phyloP scores from a whole-genome alignment of 2,797 vertebrate genomes.

The Sebastes miniatus region DNA sequence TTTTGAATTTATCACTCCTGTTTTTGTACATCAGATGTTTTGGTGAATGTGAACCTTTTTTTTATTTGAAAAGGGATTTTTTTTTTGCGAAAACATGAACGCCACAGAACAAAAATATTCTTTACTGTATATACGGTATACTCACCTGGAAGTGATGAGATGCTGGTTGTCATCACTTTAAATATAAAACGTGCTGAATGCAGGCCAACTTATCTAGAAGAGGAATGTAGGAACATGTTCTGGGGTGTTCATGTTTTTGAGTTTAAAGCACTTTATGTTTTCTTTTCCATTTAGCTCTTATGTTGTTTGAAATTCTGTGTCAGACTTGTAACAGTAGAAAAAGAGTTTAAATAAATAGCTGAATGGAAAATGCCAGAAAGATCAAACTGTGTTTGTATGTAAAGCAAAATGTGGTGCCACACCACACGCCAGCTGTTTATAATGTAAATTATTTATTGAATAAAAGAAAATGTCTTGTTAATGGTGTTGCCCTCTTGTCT shows the following conservation, averaged over 20 bases:
- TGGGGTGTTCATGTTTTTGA: conserved; percentile 77
- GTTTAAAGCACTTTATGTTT: conserved; percentile 87
- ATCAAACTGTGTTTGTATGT: conserved; percentile 81
- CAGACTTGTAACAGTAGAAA: conserved; percentile 65
- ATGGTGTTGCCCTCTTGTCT: conserved; percentile 27
- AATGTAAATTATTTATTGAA: conserved; percentile 99
- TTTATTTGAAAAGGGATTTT: conserved; percentile 61
- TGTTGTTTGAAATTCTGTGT: conserved; percentile 70
- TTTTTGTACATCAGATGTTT: conserved; percentile 75
- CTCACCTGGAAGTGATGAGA: neutral
- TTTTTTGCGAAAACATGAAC: conserved; percentile 68
- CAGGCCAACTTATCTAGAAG: conserved; percentile 34
- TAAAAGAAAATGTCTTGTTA: conserved; percentile 83
- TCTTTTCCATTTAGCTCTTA: conserved; percentile 75
- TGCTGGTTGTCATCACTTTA: conserved; percentile 8
- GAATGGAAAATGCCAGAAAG: conserved; percentile 72
- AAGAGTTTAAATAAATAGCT: conserved; percentile 51
- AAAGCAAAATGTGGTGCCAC: conserved; percentile 77
- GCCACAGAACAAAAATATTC: conserved; percentile 46
- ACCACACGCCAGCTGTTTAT: conserved; percentile 88
- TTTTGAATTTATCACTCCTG: conserved; percentile 74
- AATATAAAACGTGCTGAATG: conserved; percentile 7
- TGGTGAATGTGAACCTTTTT: conserved; percentile 78
- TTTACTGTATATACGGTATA: neutral
- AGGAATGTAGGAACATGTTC: conserved; percentile 51